Base-by-base conservation (phyloP, 64 coral and sea anemone species). In the Dendrophyllia cribrosa region DNA sequence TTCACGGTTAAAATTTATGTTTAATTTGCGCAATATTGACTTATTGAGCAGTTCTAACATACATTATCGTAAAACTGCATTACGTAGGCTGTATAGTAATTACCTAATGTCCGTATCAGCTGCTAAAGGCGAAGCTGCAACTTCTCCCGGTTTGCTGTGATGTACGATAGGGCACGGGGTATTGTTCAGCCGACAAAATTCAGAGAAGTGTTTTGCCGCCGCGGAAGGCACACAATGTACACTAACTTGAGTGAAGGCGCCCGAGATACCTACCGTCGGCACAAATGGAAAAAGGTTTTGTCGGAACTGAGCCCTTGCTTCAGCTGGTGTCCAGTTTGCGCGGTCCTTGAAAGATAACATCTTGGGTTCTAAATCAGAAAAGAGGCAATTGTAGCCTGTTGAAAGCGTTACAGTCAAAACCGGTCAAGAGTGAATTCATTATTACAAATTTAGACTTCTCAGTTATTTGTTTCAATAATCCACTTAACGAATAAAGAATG, bases 151-250 rank as follows among this genome's bases (percentile, higher is more conserved):
- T 63, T 76, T 63, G 17, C 79, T 85, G 11, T 56, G 79, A 43
- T 92, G 44, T 9, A 92, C 16, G 2, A 92, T 16, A 0, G 90
- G 90, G 60, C 79, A 85, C 15, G 90, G 68, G 0, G 53, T 67
- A 4, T 74, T 8, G 68, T 92, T 92, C 19, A 92, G 9, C 4
- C 51, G 67, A 63, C 90, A 92, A 51, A 92, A 92, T 75, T 92
- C 61, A 72, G 43, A 7, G 49, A 92, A 86, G 17, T 85, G 79
- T 46, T 85, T 79, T 45, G 90, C 90, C 49, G 59, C 58, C 4
- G 50, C 14, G 4, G 79, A 72, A 44, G 90, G 90, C 13, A 90
- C 12, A 56, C 80, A 80, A 70, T 63, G 60, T 66, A 90, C 68
- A 52, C 78, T 90, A 23, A 66, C 65, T 80, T 90, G 88, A 15